Conservation (phyloP, 1,140 invertebrate species). For the Rhyacophila brunnea region DNA sequence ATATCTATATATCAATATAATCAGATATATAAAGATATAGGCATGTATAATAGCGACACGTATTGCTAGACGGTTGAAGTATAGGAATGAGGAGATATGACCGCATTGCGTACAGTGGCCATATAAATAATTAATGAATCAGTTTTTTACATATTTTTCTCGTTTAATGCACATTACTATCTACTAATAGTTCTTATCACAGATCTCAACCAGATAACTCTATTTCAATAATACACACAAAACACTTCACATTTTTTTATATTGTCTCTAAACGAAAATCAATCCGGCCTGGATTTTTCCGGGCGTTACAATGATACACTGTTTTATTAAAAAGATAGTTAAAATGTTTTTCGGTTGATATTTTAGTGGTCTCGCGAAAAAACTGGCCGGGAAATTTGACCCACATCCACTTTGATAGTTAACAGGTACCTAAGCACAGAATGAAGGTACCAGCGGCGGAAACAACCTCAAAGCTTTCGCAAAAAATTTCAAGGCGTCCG, state of each 20-base stretch:
- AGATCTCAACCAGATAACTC: no score
- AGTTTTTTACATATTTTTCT: no score
- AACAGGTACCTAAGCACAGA: slow-evolving; percentile 8
- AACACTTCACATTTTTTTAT: background rate
- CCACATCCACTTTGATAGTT: slow-evolving; percentile 1
- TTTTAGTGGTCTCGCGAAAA: background rate
- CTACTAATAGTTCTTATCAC: no score
- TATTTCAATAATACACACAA: background rate
- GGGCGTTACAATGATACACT: background rate
- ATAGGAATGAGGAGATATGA: background rate
- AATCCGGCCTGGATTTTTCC: background rate
- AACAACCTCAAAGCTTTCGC: background rate
- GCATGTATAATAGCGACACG: no score
- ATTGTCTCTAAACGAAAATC: background rate
- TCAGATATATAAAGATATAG: no score
- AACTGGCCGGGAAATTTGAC: slow-evolving; percentile 4
- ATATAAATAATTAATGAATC: slow-evolving; percentile 2
- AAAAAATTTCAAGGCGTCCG: background rate
- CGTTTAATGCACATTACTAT: no score
- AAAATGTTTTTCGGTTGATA: background rate
- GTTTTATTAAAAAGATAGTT: background rate
- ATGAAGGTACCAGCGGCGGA: background rate
- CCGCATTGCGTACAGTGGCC: slow-evolving; percentile 1
- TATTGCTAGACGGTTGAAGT: no score
- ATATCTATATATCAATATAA: no score